These are phyloP conservation scores for Aythya baeri DNA, from an alignment of 2,113 vertebrate genomes.

Conservation along the genomic window DNA sequence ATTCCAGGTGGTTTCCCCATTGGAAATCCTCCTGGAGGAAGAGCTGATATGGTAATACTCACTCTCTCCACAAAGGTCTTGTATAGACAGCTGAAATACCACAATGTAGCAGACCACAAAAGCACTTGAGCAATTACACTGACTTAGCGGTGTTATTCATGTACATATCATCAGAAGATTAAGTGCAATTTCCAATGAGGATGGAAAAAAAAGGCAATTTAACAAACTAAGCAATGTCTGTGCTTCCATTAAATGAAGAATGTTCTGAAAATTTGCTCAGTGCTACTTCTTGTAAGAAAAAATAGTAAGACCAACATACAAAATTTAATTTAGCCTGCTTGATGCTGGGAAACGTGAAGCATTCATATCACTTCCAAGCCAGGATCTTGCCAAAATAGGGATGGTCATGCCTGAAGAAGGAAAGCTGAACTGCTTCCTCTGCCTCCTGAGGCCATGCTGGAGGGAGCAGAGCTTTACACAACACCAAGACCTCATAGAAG, in stretches of 20 bases:
- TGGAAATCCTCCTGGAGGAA: background rate
- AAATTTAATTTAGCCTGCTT: background rate
- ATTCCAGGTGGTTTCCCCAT: background rate
- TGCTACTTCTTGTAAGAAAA: background rate
- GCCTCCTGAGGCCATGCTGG: background rate
- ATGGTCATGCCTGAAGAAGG: background rate
- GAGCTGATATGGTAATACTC: background rate
- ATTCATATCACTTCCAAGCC: background rate
- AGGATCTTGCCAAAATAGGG: conserved; percentile 9
- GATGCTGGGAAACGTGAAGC: background rate
- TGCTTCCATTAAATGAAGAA: background rate
- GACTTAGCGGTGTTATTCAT: background rate
- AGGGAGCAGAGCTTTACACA: background rate
- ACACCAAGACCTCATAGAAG: background rate
- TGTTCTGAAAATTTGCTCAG: background rate
- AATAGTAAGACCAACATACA: background rate
- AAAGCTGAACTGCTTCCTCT: background rate
- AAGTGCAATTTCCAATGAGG: fast-evolving
- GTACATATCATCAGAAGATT: fast-evolving
- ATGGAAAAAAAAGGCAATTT: background rate
- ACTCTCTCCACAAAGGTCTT: background rate
- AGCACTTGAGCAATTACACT: fast-evolving
- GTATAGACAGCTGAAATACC: background rate
- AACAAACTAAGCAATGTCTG: background rate
- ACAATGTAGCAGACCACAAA: background rate